Evolutionary conservation across 2,113 vertebrate genomes (phyloP).

Genomic region (Mormyrus iriodes): DNA sequence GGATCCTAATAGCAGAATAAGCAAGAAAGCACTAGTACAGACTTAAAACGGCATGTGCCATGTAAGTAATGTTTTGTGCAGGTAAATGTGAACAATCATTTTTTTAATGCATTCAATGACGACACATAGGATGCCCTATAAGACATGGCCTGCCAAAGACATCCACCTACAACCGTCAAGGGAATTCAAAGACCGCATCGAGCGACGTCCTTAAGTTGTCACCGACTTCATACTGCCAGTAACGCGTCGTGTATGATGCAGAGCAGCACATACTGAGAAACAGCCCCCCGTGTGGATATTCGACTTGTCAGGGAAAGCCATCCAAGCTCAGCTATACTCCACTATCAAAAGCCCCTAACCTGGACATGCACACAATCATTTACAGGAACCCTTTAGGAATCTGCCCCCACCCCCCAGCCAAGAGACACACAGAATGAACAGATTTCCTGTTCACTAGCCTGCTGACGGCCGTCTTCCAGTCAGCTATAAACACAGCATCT

Average conservation of each 20-base stretch:
- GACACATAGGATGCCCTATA: not conserved
- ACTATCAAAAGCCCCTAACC: not conserved
- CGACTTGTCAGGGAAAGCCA: not conserved
- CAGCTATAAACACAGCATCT: not conserved
- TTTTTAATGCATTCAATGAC: not conserved
- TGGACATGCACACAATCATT: constrained; percentile 37
- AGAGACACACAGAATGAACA: not conserved
- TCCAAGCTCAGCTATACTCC: not conserved
- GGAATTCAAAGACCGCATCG: not conserved
- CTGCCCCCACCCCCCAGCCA: not conserved
- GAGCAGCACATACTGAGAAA: not conserved
- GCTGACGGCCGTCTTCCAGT: not conserved
- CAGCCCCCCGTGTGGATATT: not conserved
- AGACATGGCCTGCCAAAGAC: no score
- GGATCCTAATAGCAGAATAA: not conserved
- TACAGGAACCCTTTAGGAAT: constrained; percentile 1
- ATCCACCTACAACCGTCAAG: not conserved
- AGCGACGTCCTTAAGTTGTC: not conserved
- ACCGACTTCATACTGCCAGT: not conserved
- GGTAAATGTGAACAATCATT: not conserved
- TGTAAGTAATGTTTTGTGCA: not conserved
- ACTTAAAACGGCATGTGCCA: not conserved
- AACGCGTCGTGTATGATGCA: not conserved
- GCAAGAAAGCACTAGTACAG: not conserved
- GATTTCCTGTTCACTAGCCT: not conserved